Conservation (phyloP, 2,888 invertebrate species). For the Cyclophora albipunctata region DNA sequence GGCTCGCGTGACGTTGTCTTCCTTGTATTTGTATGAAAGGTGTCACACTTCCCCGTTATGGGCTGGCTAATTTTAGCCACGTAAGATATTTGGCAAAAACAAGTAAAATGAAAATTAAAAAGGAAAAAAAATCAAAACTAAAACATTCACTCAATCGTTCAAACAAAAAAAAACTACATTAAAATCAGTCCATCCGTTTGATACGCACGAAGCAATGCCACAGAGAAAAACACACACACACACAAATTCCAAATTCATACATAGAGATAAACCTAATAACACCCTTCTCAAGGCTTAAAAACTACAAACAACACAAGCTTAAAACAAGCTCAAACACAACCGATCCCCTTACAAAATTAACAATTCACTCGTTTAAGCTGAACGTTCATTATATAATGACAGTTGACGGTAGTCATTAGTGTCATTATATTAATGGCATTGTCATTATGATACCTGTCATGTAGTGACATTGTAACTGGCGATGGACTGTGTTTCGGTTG, state of each 20-base stretch:
- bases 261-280: background rate
- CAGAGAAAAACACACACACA: too few relatives aligned
- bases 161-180: too few relatives aligned
- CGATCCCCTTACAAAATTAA: conserved; percentile 1
- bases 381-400: background rate
- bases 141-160: too few relatives aligned
- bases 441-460: conserved; percentile 5
- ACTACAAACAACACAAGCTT: background rate
- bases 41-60: too few relatives aligned
- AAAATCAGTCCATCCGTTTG: too few relatives aligned
- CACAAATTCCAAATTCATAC: background rate
- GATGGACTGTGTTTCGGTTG: background rate
- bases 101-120: too few relatives aligned
- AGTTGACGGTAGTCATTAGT: conserved; percentile 4
- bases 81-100: too few relatives aligned
- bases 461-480: conserved; percentile 2
- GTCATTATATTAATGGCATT: conserved; percentile 4
- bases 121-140: too few relatives aligned
- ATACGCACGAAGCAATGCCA: too few relatives aligned
- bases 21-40: too few relatives aligned
- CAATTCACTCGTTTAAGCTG: conserved; percentile 1
- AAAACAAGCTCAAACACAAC: background rate
- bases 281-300: background rate
- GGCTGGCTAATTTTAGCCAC: too few relatives aligned
- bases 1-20: too few relatives aligned